Percentiles rank a stretch among this genome's conserved stretches.
Conservation (phyloP, 2,888 invertebrate genomes). For the Iselma pallidipennis region DNA sequence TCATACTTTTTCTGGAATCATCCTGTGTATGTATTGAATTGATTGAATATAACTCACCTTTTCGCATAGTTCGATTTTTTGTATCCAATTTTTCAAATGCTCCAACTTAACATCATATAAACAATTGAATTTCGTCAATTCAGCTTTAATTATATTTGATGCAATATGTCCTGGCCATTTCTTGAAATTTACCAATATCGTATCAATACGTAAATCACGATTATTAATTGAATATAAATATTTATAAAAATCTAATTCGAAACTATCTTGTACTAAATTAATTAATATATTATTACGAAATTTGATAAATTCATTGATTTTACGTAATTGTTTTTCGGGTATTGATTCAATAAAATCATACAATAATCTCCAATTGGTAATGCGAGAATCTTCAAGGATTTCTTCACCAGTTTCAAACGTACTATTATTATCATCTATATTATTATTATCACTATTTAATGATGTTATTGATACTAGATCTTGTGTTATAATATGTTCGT, state of each 20-base stretch:
- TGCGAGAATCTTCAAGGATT: constrained; percentile 43
- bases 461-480: constrained; percentile 28
- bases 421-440: constrained; percentile 32
- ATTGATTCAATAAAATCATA: constrained; percentile 61
- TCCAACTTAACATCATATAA: constrained; percentile 32
- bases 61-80: constrained; percentile 68
- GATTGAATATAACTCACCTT: constrained; percentile 61
- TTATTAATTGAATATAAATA: constrained; percentile 61
- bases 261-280: constrained; percentile 61
- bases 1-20: too few species aligned
- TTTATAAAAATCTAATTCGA: constrained; percentile 58
- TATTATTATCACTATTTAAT: constrained; percentile 16
- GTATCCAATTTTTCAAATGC: constrained; percentile 61
- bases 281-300: constrained; percentile 65
- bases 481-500: constrained; percentile 39
- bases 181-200: constrained; percentile 61
- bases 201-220: constrained; percentile 57
- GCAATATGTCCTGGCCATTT: constrained; percentile 64
- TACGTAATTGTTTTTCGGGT: constrained; percentile 61
- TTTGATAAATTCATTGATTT: constrained; percentile 60
- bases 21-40: too few species aligned
- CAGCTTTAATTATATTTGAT: constrained; percentile 57
- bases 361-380: constrained; percentile 51
- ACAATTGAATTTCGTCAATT: constrained; percentile 58
- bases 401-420: constrained; percentile 48